A percentile compares a stretch with the other conserved stretches of the same genome.
phyloP scores from a whole-genome alignment of 2,888 invertebrate species.

The Diloba caeruleocephala region DNA sequence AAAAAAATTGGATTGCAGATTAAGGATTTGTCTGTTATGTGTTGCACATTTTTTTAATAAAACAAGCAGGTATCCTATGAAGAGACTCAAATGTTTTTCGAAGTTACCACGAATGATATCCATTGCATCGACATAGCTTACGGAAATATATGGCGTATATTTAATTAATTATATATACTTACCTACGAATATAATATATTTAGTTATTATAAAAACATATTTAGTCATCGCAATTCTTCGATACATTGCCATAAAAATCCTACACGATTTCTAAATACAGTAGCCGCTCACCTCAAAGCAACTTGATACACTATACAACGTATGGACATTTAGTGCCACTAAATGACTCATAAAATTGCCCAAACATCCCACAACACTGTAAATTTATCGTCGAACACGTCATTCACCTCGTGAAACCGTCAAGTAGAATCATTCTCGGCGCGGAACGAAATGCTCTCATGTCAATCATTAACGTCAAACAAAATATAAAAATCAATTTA shows the following conservation, averaged over 20 bases:
- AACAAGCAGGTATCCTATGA: too few species aligned
- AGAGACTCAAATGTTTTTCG: too few species aligned
- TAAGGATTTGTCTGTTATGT: too few species aligned
- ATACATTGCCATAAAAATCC: neutral
- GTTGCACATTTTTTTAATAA: too few species aligned
- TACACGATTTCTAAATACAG: conserved; percentile 29
- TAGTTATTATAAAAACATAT: too few species aligned
- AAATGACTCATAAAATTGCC: conserved; percentile 87
- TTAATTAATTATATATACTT: too few species aligned
- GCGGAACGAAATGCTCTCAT: conserved; percentile 66
- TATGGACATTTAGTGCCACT: conserved; percentile 78
- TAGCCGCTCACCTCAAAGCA: conserved; percentile 65
- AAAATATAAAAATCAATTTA: conserved; percentile 88
- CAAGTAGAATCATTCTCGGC: conserved; percentile 61
- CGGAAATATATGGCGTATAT: too few species aligned
- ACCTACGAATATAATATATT: too few species aligned
- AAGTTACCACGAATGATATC: too few species aligned
- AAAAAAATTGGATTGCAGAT: too few species aligned
- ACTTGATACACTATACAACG: conserved; percentile 71
- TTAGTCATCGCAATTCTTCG: neutral
- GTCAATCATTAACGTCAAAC: conserved; percentile 89
- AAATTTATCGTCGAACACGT: conserved; percentile 80
- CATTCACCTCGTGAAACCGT: conserved; percentile 81
- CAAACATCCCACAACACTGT: conserved; percentile 84
- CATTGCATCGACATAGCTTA: too few species aligned